These are phyloP conservation scores for Herpailurus yagouaroundi DNA, from an alignment of 2,113 vertebrate species.

Conservation along the genomic window DNA sequence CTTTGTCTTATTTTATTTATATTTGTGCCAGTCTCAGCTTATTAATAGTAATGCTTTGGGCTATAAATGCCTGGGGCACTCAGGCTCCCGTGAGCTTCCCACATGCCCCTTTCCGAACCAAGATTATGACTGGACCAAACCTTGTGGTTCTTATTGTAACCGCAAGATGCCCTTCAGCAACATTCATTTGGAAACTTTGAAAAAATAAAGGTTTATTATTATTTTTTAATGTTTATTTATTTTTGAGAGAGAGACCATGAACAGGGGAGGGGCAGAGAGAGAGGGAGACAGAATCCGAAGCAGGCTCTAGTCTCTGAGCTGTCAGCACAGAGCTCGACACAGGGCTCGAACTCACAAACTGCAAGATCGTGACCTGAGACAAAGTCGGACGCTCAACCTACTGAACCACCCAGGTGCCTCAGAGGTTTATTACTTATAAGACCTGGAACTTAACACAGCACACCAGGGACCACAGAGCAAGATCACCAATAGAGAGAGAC, in stretches of 20 bases:
- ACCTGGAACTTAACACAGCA: neutral
- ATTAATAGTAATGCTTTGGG: neutral
- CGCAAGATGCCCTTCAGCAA: neutral
- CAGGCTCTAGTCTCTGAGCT: too few species aligned
- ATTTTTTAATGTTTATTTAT: too few species aligned
- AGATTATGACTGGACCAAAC: neutral
- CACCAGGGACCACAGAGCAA: neutral
- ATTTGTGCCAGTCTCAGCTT: neutral
- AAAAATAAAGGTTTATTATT: neutral
- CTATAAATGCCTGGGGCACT: neutral
- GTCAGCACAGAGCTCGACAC: too few species aligned
- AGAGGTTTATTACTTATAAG: neutral
- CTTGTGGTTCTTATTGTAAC: neutral
- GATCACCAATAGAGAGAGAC: neutral
- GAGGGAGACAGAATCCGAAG: too few species aligned
- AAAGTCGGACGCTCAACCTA: too few species aligned
- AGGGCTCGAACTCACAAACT: too few species aligned
- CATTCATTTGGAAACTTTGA: neutral
- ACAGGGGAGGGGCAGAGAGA: too few species aligned
- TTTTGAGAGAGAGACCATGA: too few species aligned
- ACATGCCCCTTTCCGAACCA: neutral
- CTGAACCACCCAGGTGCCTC: too few species aligned
- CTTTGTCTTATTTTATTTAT: neutral
- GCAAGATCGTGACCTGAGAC: too few species aligned
- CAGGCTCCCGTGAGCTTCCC: neutral